Conservation (phyloP, 2,113 vertebrate genomes). For the Silurus glanis region DNA sequence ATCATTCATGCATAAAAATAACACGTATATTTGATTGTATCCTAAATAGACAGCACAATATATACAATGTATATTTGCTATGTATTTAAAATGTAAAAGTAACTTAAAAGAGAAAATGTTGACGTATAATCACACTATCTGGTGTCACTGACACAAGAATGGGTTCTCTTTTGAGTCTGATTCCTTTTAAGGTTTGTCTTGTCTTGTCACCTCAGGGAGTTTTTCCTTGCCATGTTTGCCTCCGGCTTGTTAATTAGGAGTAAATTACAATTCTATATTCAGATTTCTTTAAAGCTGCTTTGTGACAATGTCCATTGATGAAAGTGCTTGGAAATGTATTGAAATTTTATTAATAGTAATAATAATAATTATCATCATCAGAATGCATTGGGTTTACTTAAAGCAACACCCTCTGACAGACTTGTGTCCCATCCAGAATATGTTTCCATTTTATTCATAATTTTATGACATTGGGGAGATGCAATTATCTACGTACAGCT, state of each 20-base stretch:
- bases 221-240: background rate
- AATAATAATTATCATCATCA: background rate
- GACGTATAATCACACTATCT: too few species aligned
- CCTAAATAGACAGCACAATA: background rate
- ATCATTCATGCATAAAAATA: background rate
- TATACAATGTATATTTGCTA: too few species aligned
- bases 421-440: background rate
- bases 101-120: too few species aligned
- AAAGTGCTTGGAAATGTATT: background rate
- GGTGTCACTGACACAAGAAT: background rate
- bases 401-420: background rate
- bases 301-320: background rate
- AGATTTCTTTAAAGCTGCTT: background rate
- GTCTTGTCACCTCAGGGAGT: background rate
- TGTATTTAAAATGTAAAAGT: too few species aligned
- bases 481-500: too few species aligned
- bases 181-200: background rate
- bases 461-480: too few species aligned
- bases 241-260: background rate
- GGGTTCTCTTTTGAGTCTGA: background rate
- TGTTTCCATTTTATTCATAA: background rate
- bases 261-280: background rate
- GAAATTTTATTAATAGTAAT: background rate
- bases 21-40: background rate
- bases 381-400: background rate